A percentile compares a stretch with the other conserved stretches of the same genome.
Evolutionary conservation across 2,888 invertebrate species (phyloP).

Genomic region (Schizotus pectinicornis): DNA sequence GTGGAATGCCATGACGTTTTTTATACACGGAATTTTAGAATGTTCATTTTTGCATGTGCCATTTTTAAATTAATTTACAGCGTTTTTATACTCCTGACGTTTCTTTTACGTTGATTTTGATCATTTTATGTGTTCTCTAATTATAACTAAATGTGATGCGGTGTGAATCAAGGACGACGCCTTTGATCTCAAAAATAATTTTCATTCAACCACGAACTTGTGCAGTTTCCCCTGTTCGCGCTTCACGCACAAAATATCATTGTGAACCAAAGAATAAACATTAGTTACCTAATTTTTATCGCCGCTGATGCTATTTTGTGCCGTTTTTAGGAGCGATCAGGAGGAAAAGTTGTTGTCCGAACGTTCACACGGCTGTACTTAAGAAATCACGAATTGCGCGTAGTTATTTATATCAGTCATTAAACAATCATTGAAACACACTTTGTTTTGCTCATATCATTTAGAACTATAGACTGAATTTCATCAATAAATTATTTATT

Average conservation of each 20-base stretch:
- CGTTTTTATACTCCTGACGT: conserved; percentile 6
- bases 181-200: conserved; percentile 25
- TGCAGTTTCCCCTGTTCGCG: not conserved
- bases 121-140: conserved; percentile 19
- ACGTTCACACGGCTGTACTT: conserved; percentile 20
- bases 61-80: conserved; percentile 16
- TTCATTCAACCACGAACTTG: not conserved
- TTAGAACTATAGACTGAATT: conserved; percentile 52
- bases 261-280: conserved; percentile 22
- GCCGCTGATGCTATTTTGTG: conserved; percentile 17
- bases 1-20: conserved; percentile 25
- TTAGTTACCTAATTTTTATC: conserved; percentile 17
- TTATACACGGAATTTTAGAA: conserved; percentile 18
- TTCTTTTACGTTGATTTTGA: conserved; percentile 6
- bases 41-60: conserved; percentile 22
- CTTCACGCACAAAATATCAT: conserved; percentile 13
- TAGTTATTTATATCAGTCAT: conserved; percentile 10
- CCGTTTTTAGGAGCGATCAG: not conserved
- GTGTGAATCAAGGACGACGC: conserved; percentile 17
- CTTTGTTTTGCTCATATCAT: conserved; percentile 39
- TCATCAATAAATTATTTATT: conserved; percentile 49
- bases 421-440: no score
- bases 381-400: conserved; percentile 30
- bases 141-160: conserved; percentile 20
- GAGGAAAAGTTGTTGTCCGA: not conserved